Conservation (phyloP, 2,888 invertebrate species). For the Shargacucullia verbasci region DNA sequence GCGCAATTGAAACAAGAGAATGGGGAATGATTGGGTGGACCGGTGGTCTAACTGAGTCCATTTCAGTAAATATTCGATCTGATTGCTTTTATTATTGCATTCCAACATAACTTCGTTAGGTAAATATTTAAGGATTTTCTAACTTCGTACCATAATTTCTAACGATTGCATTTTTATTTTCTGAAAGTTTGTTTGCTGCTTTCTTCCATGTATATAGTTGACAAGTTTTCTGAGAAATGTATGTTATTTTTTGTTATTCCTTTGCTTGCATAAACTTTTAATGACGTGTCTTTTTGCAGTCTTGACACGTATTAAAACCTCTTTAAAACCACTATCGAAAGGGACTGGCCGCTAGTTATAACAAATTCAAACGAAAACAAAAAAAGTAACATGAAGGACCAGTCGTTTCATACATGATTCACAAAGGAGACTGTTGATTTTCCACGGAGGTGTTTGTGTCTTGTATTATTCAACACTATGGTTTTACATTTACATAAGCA, state of each 20-base stretch:
- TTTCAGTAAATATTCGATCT: constrained; percentile 53
- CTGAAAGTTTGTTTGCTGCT: neutral
- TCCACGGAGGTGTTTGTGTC: constrained; percentile 58
- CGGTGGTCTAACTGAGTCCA: constrained; percentile 54
- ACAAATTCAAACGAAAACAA: constrained; percentile 46
- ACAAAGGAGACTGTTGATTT: constrained; percentile 67
- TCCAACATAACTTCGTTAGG: constrained; percentile 34
- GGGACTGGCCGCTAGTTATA: neutral
- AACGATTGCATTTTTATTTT: constrained; percentile 7
- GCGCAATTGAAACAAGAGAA: constrained; percentile 64
- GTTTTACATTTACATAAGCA: constrained; percentile 69
- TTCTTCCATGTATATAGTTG: constrained; percentile 5
- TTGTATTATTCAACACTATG: constrained; percentile 68
- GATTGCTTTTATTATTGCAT: constrained; percentile 47
- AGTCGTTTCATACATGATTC: constrained; percentile 69
- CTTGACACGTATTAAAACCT: too few species aligned
- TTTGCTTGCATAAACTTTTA: constrained; percentile 1
- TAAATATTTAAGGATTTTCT: constrained; percentile 24
- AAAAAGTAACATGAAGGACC: constrained; percentile 57
- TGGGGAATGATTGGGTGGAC: constrained; percentile 64
- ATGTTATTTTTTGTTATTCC: neutral
- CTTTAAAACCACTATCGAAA: constrained; percentile 17
- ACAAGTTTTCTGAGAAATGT: neutral
- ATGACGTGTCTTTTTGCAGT: too few species aligned
- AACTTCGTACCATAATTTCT: constrained; percentile 6